Percentiles rank a stretch among this genome's conserved stretches.
phyloP scores from a whole-genome alignment of 2,797 vertebrate genomes.

The Lepus oiostolus region DNA sequence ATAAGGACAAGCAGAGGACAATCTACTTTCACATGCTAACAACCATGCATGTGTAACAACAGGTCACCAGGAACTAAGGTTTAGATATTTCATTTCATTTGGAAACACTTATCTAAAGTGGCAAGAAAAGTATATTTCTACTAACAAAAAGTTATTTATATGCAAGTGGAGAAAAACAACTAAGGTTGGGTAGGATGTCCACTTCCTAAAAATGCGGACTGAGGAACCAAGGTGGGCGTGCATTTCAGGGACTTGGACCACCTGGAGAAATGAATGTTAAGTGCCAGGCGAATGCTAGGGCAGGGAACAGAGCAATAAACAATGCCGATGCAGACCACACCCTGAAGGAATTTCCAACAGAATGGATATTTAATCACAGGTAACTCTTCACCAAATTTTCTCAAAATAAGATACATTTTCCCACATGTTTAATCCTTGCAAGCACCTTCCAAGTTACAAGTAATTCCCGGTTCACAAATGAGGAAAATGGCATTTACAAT shows the following conservation, averaged over 20 bases:
- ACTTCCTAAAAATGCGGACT: background rate
- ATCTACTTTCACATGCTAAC: background rate
- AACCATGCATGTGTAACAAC: background rate
- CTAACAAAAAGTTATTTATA: background rate
- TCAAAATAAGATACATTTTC: background rate
- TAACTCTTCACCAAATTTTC: background rate
- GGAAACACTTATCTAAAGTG: background rate
- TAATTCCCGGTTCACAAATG: background rate
- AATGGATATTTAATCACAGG: background rate
- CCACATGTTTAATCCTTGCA: background rate
- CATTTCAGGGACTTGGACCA: too few species aligned
- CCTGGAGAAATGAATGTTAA: background rate
- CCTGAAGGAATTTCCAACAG: background rate
- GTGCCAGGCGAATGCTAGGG: background rate
- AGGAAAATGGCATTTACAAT: background rate
- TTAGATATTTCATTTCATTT: constrained; percentile 34
- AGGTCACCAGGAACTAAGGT: background rate
- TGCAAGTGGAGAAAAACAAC: background rate
- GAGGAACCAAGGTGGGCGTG: background rate
- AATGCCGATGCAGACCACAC: background rate
- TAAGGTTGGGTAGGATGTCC: background rate
- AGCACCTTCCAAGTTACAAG: background rate
- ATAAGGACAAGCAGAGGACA: constrained; percentile 23
- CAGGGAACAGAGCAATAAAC: background rate
- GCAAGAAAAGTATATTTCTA: constrained; percentile 33